Conservation (phyloP, 1,140 invertebrate genomes). For the Drosophila watanabei region DNA sequence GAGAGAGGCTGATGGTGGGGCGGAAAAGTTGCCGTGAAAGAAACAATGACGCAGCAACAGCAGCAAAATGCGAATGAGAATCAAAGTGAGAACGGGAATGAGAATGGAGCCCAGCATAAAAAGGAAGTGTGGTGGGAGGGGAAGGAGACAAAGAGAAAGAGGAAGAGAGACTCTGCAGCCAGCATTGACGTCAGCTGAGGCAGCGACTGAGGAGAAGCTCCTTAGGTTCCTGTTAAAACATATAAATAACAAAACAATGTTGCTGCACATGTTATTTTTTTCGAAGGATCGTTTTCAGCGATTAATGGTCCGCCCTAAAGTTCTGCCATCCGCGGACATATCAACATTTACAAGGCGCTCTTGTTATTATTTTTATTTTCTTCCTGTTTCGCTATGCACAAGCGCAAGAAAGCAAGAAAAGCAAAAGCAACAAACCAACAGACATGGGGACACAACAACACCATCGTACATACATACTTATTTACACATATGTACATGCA, state of each 20-base stretch:
- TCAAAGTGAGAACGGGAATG: slow-evolving; percentile 26
- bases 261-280: not conserved
- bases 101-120: slow-evolving; percentile 29
- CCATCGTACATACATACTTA: not conserved
- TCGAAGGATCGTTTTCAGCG: too few relatives aligned
- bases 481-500: not conserved
- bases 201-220: slow-evolving; percentile 21
- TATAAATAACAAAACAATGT: not conserved
- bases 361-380: slow-evolving; percentile 42
- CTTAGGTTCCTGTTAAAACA: slow-evolving; percentile 32
- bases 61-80: slow-evolving; percentile 34
- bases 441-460: slow-evolving; percentile 27
- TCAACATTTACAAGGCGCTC: slow-evolving; percentile 60
- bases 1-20: not conserved
- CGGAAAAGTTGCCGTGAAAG: slow-evolving; percentile 38
- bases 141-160: slow-evolving; percentile 14
- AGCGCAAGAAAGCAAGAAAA: slow-evolving; percentile 32
- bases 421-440: slow-evolving; percentile 41
- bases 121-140: slow-evolving; percentile 7
- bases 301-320: slow-evolving; percentile 50
- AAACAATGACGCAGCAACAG: slow-evolving; percentile 47
- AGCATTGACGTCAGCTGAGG: slow-evolving; percentile 12
- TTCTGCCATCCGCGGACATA: slow-evolving; percentile 32
- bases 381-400: slow-evolving; percentile 56
- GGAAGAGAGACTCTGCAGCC: slow-evolving; percentile 22